A percentile compares a stretch with the other conserved stretches of the same genome.
phyloP scores from a whole-genome alignment of 2,888 invertebrate species.

The Drosophila nigricruria region DNA sequence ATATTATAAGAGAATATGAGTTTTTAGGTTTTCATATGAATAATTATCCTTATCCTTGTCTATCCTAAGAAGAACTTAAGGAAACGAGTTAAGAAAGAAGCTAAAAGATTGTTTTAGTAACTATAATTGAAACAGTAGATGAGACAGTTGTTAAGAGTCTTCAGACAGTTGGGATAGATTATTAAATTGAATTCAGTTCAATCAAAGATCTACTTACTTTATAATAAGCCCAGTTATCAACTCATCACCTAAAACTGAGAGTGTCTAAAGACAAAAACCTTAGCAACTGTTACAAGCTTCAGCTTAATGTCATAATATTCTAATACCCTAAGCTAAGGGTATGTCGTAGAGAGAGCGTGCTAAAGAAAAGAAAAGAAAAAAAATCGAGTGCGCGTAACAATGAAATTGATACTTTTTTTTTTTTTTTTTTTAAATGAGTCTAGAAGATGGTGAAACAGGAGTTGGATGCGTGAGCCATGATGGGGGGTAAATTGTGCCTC shows the following conservation, averaged over 20 bases:
- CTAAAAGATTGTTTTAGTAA: too few relatives aligned
- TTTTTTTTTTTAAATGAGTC: slow-evolving; percentile 65
- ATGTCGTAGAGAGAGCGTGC: slow-evolving; percentile 52
- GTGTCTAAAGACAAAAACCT: background rate
- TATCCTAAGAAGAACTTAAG: too few relatives aligned
- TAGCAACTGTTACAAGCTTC: slow-evolving; percentile 18
- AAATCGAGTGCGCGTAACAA: slow-evolving; percentile 78
- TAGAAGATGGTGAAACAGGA: slow-evolving; percentile 17
- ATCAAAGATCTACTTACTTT: background rate
- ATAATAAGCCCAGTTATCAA: background rate
- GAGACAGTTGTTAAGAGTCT: background rate
- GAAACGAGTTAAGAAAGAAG: too few relatives aligned
- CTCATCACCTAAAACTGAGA: background rate
- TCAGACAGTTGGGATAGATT: background rate
- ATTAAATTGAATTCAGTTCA: background rate
- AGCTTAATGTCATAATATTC: slow-evolving; percentile 44
- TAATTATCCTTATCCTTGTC: too few relatives aligned
- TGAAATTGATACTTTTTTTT: slow-evolving; percentile 75
- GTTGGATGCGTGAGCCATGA: slow-evolving; percentile 18
- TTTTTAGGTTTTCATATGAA: too few relatives aligned
- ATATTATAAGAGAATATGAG: too few relatives aligned
- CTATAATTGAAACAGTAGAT: background rate
- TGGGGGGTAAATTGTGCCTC: slow-evolving; percentile 55
- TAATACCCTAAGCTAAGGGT: slow-evolving; percentile 44
- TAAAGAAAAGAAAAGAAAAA: slow-evolving; percentile 28